phyloP scores from a whole-genome alignment of 2,113 vertebrate species.

The Acrocephalus arundinaceus region DNA sequence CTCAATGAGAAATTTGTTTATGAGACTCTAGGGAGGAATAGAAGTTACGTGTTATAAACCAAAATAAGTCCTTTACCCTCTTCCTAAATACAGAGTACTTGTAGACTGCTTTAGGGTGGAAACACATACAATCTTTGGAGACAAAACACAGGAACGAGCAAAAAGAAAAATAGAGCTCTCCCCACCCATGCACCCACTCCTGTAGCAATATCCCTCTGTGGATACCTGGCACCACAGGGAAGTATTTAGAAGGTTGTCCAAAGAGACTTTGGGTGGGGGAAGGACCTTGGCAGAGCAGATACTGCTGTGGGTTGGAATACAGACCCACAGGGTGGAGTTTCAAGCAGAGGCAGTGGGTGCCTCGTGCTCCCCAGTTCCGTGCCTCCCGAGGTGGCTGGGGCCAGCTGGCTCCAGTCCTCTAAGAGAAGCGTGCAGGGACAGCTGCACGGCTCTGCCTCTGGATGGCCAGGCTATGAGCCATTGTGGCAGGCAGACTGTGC shows the following conservation, averaged over 20 bases:
- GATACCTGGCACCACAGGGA: rapidly evolving
- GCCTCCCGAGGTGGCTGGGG: not conserved
- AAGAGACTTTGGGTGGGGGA: not conserved
- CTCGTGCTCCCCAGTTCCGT: rapidly evolving
- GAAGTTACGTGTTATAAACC: slow-evolving; percentile 3
- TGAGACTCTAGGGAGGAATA: slow-evolving; percentile 14
- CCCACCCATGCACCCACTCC: no score
- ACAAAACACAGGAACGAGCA: not conserved
- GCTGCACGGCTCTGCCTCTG: not conserved
- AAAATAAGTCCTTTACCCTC: slow-evolving; percentile 29
- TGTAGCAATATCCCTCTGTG: not conserved
- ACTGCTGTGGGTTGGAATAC: not conserved
- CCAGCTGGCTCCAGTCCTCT: not conserved
- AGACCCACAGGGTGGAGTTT: not conserved
- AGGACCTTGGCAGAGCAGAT: not conserved
- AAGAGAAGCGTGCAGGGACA: not conserved
- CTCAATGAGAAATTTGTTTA: slow-evolving; percentile 48
- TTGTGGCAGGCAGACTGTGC: not conserved
- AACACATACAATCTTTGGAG: not conserved
- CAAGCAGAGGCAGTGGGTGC: not conserved
- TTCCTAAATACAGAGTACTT: not conserved
- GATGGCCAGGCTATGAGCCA: not conserved
- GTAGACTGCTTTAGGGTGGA: not conserved
- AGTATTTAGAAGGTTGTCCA: not conserved
- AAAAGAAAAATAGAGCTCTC: not conserved